phyloP scores from a whole-genome alignment of 2,113 vertebrate species.

The Microcebus tavaratra region DNA sequence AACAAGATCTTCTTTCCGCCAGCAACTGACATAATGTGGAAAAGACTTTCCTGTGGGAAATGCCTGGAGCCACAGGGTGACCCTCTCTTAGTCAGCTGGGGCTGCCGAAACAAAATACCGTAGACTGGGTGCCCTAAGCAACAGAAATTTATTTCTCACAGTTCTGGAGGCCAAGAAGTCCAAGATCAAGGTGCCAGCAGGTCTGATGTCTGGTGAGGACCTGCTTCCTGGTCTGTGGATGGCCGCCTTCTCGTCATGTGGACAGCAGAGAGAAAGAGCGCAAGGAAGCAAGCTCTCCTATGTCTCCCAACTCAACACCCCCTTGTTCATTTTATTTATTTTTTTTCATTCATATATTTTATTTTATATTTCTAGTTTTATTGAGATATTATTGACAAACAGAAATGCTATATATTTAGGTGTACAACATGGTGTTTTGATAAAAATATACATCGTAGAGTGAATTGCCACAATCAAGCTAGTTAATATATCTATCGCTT shows the following conservation, averaged over 20 bases:
- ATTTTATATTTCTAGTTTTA: not conserved
- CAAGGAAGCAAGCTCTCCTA: not conserved
- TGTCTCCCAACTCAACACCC: not conserved
- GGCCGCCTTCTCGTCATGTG: not conserved
- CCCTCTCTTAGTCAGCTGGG: not conserved
- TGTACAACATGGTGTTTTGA: not conserved
- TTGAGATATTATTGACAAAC: not conserved
- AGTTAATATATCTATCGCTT: too few species aligned
- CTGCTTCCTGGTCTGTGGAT: not conserved
- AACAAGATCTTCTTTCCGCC: not conserved
- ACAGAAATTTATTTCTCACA: not conserved
- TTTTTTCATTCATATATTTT: not conserved
- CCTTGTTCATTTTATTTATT: not conserved
- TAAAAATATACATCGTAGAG: not conserved
- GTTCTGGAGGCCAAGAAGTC: not conserved
- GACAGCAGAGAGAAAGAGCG: not conserved
- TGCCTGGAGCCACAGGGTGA: not conserved
- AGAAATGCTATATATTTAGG: not conserved
- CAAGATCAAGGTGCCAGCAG: not conserved
- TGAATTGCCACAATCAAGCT: not conserved
- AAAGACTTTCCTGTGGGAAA: not conserved
- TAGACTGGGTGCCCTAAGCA: not conserved
- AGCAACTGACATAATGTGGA: not conserved
- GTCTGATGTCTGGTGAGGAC: not conserved
- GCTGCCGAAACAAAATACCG: not conserved